These are phyloP conservation scores for Ectemnius cavifrons DNA, from an alignment of 2,888 invertebrate genomes.

Conservation along the genomic window DNA sequence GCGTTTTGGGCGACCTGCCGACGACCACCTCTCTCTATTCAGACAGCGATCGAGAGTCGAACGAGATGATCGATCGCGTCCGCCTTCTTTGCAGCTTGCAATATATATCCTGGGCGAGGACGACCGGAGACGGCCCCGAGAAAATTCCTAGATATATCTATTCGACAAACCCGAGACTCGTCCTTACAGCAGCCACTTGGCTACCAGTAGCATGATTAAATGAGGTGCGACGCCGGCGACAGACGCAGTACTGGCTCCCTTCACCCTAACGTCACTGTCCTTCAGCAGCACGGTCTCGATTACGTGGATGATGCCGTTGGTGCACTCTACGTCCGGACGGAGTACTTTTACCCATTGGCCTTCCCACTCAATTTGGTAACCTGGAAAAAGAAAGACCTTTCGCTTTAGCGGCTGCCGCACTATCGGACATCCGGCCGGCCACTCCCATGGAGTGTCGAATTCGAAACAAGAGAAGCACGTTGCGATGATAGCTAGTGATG, in stretches of 20 bases:
- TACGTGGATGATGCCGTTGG: slow-evolving; percentile 96
- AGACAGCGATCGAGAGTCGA: slow-evolving; percentile 7
- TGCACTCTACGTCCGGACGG: slow-evolving; percentile 95
- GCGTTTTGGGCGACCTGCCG: neutral
- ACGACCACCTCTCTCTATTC: neutral
- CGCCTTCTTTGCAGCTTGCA: slow-evolving; percentile 4
- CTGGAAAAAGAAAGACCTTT: slow-evolving; percentile 78
- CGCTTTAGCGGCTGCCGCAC: neutral
- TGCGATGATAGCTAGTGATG: slow-evolving; percentile 31
- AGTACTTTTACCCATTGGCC: slow-evolving; percentile 90
- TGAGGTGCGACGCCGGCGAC: slow-evolving; percentile 73
- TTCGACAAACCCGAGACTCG: slow-evolving; percentile 25
- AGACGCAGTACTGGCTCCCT: slow-evolving; percentile 75
- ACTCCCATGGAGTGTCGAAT: neutral
- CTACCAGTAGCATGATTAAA: slow-evolving; percentile 75
- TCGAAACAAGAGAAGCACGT: slow-evolving; percentile 21
- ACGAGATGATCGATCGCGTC: slow-evolving; percentile 21
- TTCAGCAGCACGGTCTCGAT: slow-evolving; percentile 92
- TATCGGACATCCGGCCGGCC: neutral
- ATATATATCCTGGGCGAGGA: slow-evolving; percentile 29
- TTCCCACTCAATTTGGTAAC: slow-evolving; percentile 91
- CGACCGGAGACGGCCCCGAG: slow-evolving; percentile 58
- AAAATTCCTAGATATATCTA: slow-evolving; percentile 59
- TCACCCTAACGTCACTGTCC: slow-evolving; percentile 90
- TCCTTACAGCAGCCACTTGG: slow-evolving; percentile 77